Conservation (phyloP, 1,140 invertebrate genomes). For the Heliconius melpomene region DNA sequence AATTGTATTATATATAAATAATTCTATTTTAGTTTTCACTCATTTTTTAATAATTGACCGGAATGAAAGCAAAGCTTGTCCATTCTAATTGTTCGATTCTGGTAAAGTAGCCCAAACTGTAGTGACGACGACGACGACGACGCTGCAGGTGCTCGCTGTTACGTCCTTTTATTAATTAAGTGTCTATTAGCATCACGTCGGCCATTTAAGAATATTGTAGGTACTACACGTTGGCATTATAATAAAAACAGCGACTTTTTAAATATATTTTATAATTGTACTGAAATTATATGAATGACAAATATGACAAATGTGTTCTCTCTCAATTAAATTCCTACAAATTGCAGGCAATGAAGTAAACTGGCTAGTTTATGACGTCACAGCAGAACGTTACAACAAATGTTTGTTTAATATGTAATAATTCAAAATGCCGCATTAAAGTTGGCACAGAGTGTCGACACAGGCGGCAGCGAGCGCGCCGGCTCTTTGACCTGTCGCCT, state of each 20-base stretch:
- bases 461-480: conserved; percentile 12
- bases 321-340: not conserved
- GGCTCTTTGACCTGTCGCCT: conserved; percentile 12
- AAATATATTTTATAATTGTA: not conserved
- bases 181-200: not conserved
- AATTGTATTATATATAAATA: not conserved
- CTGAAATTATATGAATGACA: not conserved
- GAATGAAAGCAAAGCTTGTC: conserved; percentile 15
- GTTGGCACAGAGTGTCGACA: conserved; percentile 20
- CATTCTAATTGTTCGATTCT: not conserved
- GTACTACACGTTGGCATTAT: too few species aligned
- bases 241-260: not conserved
- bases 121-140: not conserved
- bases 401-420: not conserved
- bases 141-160: not conserved
- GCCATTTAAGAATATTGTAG: too few species aligned
- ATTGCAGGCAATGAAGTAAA: not conserved
- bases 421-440: not conserved
- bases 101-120: not conserved
- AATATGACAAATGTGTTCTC: too few species aligned
- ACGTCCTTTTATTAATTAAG: not conserved
- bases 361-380: not conserved
- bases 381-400: not conserved
- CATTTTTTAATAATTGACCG: conserved; percentile 10
- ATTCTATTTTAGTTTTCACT: not conserved